phyloP scores from a whole-genome alignment of 2,113 vertebrate species.

The Myotis lucifugus region DNA sequence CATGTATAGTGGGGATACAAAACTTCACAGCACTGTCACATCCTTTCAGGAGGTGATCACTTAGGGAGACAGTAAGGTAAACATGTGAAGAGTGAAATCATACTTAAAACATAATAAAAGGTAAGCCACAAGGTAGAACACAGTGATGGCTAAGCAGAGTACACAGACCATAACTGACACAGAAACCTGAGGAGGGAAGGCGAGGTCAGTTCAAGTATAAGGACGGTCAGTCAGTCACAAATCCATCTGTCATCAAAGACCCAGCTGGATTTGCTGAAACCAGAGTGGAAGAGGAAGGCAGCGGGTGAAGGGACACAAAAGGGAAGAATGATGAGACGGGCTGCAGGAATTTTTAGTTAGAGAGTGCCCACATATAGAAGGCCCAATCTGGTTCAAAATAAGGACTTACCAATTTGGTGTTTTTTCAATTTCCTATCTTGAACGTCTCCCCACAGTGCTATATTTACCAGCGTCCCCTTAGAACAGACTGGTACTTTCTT shows the following conservation, averaged over 20 bases:
- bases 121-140: not conserved
- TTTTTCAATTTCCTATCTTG: not conserved
- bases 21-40: not conserved
- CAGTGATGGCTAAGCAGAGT: not conserved
- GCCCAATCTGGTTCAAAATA: not conserved
- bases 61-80: not conserved
- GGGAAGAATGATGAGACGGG: not conserved
- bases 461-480: not conserved
- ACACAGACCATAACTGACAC: accelerated
- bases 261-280: not conserved
- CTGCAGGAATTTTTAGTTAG: not conserved
- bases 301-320: not conserved
- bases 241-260: too few relatives aligned
- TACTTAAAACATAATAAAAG: not conserved
- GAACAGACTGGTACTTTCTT: not conserved
- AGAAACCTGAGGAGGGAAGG: not conserved
- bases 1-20: not conserved
- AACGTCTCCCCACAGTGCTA: too few relatives aligned
- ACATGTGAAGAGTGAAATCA: not conserved
- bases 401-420: not conserved
- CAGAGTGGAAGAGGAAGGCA: not conserved
- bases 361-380: not conserved
- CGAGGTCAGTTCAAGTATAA: accelerated
- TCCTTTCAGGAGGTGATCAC: not conserved
- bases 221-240: not conserved